These are phyloP conservation scores for Siphamia tubifer DNA, from an alignment of 2,113 vertebrate genomes.

Conservation along the genomic window DNA sequence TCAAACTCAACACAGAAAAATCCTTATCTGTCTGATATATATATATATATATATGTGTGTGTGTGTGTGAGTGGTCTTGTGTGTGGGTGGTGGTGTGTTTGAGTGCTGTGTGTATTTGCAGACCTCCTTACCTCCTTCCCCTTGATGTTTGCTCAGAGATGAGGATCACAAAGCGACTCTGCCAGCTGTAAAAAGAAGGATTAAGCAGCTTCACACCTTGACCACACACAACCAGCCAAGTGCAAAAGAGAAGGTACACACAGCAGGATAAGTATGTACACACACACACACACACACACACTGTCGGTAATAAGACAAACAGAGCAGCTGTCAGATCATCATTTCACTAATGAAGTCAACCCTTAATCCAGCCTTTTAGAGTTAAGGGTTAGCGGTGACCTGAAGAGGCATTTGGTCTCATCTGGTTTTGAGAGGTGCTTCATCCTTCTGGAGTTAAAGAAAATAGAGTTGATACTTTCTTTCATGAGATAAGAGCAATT, in stretches of 20 bases:
- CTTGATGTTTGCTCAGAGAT: constrained; percentile 23
- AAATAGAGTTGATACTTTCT: neutral
- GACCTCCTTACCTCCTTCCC: neutral
- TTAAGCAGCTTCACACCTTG: constrained; percentile 44
- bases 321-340: constrained; percentile 31
- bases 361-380: constrained; percentile 20
- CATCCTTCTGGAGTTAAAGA: neutral
- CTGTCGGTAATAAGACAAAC: constrained; percentile 20
- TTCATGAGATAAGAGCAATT: too few relatives aligned
- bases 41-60: too few relatives aligned
- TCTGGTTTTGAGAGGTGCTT: constrained; percentile 15
- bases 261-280: neutral
- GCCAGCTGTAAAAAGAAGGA: constrained; percentile 16
- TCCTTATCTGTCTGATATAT: too few relatives aligned
- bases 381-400: neutral
- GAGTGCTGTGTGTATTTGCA: neutral
- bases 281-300: neutral
- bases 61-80: neutral
- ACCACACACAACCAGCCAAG: constrained; percentile 8
- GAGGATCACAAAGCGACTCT: constrained; percentile 23
- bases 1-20: too few relatives aligned
- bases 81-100: neutral
- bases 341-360: constrained; percentile 29
- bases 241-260: constrained; percentile 27
- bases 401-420: neutral